A percentile compares a stretch with the other conserved stretches of the same genome.
phyloP scores from a whole-genome alignment of 1,140 invertebrate species.

The Zeugodacus cucurbitae region DNA sequence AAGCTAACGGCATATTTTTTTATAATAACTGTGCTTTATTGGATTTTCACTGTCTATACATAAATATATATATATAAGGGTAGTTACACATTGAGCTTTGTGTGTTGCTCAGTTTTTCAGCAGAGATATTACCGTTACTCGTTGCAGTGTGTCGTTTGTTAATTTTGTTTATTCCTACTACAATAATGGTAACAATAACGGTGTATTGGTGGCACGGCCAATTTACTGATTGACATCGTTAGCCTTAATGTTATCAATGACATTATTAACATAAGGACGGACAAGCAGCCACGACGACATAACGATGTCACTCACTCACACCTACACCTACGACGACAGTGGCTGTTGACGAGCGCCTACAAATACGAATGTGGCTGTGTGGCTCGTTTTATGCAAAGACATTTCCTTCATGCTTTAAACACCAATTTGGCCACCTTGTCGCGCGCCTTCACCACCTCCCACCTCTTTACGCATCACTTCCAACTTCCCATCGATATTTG shows the following conservation, averaged over 20 bases:
- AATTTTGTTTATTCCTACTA: background rate
- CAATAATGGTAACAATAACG: background rate
- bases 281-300: background rate
- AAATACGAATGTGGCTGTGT: background rate
- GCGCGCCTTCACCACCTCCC: background rate
- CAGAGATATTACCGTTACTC: background rate
- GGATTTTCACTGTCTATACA: background rate
- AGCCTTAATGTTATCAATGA: slow-evolving; percentile 39
- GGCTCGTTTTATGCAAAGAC: background rate
- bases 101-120: background rate
- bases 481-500: background rate
- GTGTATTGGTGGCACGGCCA: background rate
- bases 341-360: background rate
- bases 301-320: background rate
- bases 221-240: slow-evolving; percentile 41
- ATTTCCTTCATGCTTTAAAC: background rate
- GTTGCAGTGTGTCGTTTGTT: background rate
- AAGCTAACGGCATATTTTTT: background rate
- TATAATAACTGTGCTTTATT: background rate
- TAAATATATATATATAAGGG: background rate
- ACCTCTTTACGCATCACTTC: background rate
- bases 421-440: background rate
- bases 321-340: background rate
- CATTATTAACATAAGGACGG: slow-evolving; percentile 25
- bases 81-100: background rate